A percentile compares a stretch with the other conserved stretches of the same genome.
Conservation (phyloP, 1,140 invertebrate species). For the Probaryconus sp. region DNA sequence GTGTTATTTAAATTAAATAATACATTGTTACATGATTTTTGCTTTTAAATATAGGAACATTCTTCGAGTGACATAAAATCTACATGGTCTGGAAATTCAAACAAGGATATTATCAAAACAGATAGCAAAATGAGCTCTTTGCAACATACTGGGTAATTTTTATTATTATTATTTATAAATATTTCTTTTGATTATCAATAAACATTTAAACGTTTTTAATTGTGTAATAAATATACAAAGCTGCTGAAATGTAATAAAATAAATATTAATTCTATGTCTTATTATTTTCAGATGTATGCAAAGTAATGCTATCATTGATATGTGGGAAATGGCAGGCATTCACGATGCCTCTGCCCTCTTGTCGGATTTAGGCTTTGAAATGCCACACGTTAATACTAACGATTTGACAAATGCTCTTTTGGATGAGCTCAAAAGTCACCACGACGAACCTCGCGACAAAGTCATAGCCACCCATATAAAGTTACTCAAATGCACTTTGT, state of each 20-base stretch:
- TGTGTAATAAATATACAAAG: conserved; percentile 1
- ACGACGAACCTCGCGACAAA: conserved; percentile 73
- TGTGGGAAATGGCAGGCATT: conserved; percentile 86
- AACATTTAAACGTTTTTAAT: background rate
- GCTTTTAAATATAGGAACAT: conserved; percentile 49
- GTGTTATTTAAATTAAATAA: background rate
- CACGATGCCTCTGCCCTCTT: conserved; percentile 81
- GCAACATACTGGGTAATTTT: conserved; percentile 63
- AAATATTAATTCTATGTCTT: conserved; percentile 10
- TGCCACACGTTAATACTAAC: conserved; percentile 81
- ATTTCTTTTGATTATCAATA: conserved; percentile 4
- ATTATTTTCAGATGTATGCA: conserved; percentile 69
- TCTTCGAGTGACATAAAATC: conserved; percentile 64
- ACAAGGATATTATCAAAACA: conserved; percentile 59
- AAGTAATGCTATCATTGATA: conserved; percentile 80
- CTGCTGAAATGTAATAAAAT: conserved; percentile 9
- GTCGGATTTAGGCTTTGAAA: conserved; percentile 84
- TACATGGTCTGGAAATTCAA: conserved; percentile 60
- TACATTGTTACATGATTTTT: background rate
- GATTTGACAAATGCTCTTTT: conserved; percentile 87
- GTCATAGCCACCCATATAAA: conserved; percentile 76
- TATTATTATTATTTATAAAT: conserved; percentile 48
- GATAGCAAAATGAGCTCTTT: conserved; percentile 61
- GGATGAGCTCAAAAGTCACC: conserved; percentile 83
- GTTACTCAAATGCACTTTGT: conserved; percentile 79